phyloP scores from a whole-genome alignment of 2,888 invertebrate species.

The Mythimna albipuncta region DNA sequence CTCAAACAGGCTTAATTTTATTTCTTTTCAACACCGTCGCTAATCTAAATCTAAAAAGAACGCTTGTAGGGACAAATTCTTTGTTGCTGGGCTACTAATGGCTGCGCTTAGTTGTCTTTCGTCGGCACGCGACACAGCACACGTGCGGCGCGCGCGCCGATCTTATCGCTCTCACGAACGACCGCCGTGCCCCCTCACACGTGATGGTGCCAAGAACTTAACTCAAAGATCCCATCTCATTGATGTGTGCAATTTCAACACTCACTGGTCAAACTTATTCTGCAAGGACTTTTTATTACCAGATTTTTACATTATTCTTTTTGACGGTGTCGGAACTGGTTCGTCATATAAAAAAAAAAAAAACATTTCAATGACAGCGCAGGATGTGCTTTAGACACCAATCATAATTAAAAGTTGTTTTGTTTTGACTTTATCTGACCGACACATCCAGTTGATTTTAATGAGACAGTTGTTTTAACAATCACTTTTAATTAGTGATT shows the following conservation, averaged over 20 bases:
- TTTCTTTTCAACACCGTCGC: conserved; percentile 64
- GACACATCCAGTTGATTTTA: conserved; percentile 34
- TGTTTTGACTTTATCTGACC: conserved; percentile 40
- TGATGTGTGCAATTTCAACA: conserved; percentile 78
- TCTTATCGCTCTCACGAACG: conserved; percentile 86
- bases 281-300: conserved; percentile 56
- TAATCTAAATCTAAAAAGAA: conserved; percentile 71
- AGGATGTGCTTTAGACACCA: conserved; percentile 28
- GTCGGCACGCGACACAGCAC: conserved; percentile 82
- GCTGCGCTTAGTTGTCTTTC: conserved; percentile 67
- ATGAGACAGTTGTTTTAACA: conserved; percentile 38
- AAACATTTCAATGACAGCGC: conserved; percentile 39
- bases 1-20: conserved; percentile 56
- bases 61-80: conserved; percentile 70
- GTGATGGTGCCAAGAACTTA: conserved; percentile 82
- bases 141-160: conserved; percentile 84
- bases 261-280: conserved; percentile 71
- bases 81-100: conserved; percentile 74
- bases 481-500: conserved; percentile 37
- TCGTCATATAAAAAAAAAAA: conserved; percentile 20
- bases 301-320: conserved; percentile 57
- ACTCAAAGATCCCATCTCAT: conserved; percentile 84
- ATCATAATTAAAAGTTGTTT: conserved; percentile 41
- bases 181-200: conserved; percentile 89
- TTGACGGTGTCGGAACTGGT: conserved; percentile 33